Evolutionary conservation across 2,888 invertebrate species (phyloP).

Genomic region (Cristatella mucedo): DNA sequence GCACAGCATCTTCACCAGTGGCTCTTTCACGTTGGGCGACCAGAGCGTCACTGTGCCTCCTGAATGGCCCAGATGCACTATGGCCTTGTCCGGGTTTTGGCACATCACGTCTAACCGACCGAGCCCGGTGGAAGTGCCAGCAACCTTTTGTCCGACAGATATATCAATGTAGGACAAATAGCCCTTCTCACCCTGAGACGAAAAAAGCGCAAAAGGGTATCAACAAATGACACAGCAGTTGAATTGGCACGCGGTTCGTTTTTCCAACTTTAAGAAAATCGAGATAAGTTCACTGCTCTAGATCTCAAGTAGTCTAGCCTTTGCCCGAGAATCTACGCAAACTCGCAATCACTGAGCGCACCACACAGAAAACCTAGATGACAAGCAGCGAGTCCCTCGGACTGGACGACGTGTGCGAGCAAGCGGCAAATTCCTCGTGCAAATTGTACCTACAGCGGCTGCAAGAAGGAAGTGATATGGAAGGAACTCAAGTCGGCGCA

Average conservation of each 20-base stretch:
- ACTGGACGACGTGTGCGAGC: no score
- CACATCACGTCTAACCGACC: conserved; percentile 67
- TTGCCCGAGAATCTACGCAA: no score
- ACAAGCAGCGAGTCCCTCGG: no score
- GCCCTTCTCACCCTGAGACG: conserved; percentile 45
- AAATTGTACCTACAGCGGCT: conserved; percentile 51
- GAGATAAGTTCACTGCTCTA: no score
- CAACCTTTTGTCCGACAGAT: conserved; percentile 73
- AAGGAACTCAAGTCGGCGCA: conserved; percentile 72
- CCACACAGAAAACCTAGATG: no score
- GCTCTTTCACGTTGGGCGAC: conserved; percentile 71
- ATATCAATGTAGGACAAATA: conserved; percentile 82
- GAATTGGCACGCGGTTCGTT: conserved; percentile 2
- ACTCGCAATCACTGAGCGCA: no score
- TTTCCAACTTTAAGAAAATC: no score
- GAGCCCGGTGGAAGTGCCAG: conserved; percentile 56
- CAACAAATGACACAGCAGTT: conserved; percentile 10
- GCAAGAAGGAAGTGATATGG: conserved; percentile 91
- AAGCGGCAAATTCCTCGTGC: no score
- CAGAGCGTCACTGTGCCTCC: conserved; percentile 86
- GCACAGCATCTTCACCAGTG: conserved; percentile 76
- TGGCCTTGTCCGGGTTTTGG: conserved; percentile 85
- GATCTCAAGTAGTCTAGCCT: no score
- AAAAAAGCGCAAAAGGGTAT: conserved; percentile 3
- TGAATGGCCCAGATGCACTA: conserved; percentile 71